These are phyloP conservation scores for Philonicus albiceps DNA, from an alignment of 2,888 invertebrate species.

Conservation along the genomic window DNA sequence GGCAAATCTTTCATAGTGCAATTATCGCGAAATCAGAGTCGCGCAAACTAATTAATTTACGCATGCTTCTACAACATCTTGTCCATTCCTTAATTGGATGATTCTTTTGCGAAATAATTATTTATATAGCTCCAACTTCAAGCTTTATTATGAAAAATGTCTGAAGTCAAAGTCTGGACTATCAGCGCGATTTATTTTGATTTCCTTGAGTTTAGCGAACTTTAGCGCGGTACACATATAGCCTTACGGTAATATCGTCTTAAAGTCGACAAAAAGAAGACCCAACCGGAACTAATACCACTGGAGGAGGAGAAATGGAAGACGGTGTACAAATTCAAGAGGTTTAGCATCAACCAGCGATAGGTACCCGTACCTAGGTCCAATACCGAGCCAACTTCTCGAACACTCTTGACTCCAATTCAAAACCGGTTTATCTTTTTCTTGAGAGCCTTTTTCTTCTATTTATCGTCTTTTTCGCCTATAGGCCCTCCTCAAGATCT, in stretches of 20 bases:
- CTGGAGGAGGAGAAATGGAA: background rate
- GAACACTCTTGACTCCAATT: conserved; percentile 23
- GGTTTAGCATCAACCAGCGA: background rate
- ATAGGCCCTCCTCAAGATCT: background rate
- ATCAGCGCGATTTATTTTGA: background rate
- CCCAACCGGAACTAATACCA: conserved; percentile 13
- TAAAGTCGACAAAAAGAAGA: background rate
- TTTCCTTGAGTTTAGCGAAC: background rate
- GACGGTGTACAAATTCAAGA: background rate
- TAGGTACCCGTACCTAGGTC: background rate
- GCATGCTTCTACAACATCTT: background rate
- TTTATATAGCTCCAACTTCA: background rate
- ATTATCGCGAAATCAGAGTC: background rate
- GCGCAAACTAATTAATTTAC: background rate
- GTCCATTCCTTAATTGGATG: background rate
- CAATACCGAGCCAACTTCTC: background rate
- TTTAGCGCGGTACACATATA: background rate
- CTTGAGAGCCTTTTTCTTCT: background rate
- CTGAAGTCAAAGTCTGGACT: background rate
- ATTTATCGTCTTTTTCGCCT: background rate
- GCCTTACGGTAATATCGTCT: background rate
- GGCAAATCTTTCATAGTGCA: background rate
- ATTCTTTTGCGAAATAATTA: background rate
- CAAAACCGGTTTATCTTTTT: background rate
- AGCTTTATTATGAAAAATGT: background rate